Evolutionary conservation across 2,113 vertebrate genomes (phyloP), one percentile per base, ranked within the genome.

Genomic region (Pelecanoides urinatrix): DNA sequence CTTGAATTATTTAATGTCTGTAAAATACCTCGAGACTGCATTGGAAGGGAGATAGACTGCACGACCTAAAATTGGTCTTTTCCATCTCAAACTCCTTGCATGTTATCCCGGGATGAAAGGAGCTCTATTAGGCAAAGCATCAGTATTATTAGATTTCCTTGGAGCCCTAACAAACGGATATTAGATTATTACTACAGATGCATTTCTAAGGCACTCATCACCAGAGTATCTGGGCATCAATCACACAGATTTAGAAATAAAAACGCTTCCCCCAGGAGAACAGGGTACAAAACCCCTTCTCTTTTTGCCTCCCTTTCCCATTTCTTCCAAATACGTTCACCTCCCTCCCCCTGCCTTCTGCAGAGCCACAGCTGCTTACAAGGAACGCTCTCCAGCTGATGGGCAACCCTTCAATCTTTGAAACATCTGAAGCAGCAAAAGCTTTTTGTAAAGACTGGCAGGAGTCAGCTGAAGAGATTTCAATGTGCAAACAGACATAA

Each of bases 111-210:
- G 96, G 96, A 97, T 97, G 94, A 97, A 97, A 97, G 90, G 92
- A 97, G 95, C 96, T 96, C 94, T 97, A 95, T 97, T 97, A 98
- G 94, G 96, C 94, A 97, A 97, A 96, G 92, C 94, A 93, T 84
- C 63, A 23, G 96, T 83, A 77, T 97, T 97, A 97, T 97, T 96
- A 96, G 96, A 98, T 97, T 95, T 96, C 95, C 97, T 97, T 70
- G 87, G 96, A 97, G 97, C 90, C 95, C 96, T 97, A 97, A 97
- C 96, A 96, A 90, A 97, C 23, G 80, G 97, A 96, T 96, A 97
- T 97, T 96, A 97, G 96, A 95, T 97, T 97, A 97, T 97, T 97
- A 97, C 92, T 88, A 92, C 91, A 95, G 94, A 96, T 96, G 94
- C 85, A 89, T 96, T 97, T 96, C 96, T 95, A 94, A 98, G 94